Conservation (phyloP, 2,888 invertebrate genomes). For the Eupithecia inturbata region DNA sequence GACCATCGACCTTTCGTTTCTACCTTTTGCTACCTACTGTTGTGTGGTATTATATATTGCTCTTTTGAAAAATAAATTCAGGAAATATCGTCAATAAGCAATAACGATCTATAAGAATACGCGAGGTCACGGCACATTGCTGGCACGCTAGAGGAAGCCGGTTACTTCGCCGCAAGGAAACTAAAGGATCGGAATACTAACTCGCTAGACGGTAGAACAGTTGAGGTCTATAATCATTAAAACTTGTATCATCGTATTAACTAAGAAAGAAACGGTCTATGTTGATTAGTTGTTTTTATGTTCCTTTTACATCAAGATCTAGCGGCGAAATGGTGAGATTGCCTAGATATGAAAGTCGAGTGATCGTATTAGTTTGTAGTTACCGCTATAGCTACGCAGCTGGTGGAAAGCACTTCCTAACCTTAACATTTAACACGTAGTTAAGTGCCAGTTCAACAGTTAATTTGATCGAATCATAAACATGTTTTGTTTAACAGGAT, state of each 20-base stretch:
- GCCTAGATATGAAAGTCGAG: no score
- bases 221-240: neutral
- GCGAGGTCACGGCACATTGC: neutral
- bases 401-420: neutral
- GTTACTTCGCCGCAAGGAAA: neutral
- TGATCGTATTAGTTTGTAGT: no score
- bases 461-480: neutral
- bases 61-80: no score
- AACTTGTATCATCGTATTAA: neutral
- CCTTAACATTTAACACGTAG: neutral
- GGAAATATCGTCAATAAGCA: neutral
- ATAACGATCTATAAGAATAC: neutral
- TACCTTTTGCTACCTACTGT: no score
- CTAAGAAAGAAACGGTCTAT: neutral
- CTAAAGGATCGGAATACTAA: neutral
- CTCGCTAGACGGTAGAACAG: neutral
- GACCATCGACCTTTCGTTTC: no score
- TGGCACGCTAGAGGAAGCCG: neutral
- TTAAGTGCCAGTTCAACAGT: neutral
- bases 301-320: neutral
- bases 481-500: constrained; percentile 53
- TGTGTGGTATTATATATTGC: no score
- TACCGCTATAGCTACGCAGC: neutral
- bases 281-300: neutral
- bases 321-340: neutral